Percentiles rank a stretch among this genome's conserved stretches.
Conservation (phyloP, 2,888 invertebrate genomes). For the Ypsolopha sequella region DNA sequence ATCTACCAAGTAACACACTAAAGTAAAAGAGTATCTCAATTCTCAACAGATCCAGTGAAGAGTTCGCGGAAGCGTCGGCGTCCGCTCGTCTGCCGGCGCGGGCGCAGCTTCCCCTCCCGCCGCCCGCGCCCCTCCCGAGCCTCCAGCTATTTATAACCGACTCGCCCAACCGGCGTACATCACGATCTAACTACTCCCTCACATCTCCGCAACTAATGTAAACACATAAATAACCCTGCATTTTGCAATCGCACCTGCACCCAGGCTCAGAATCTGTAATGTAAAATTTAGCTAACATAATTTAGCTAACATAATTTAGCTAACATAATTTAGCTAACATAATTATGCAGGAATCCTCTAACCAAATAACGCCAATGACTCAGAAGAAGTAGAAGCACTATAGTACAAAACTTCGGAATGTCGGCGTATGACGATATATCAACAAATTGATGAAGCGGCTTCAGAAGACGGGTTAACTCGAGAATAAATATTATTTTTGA, state of each 20-base stretch:
- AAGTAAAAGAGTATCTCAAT: background rate
- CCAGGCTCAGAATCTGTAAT: no score
- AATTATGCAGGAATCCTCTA: background rate
- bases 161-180: background rate
- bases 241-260: background rate
- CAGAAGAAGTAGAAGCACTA: background rate
- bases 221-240: background rate
- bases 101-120: constrained; percentile 35
- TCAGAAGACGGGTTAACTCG: constrained; percentile 2
- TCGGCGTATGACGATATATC: constrained; percentile 4
- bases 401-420: constrained; percentile 1
- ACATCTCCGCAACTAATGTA: background rate
- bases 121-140: constrained; percentile 12
- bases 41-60: background rate
- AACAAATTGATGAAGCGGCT: constrained; percentile 5
- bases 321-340: background rate
- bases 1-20: background rate
- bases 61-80: constrained; percentile 49
- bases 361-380: background rate
- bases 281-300: background rate
- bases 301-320: no score
- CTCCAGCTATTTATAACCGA: constrained; percentile 59
- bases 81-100: constrained; percentile 49
- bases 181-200: constrained; percentile 4
- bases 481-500: constrained; percentile 64